phyloP scores from a whole-genome alignment of 2,888 invertebrate genomes.

The Keiferia lycopersicella region DNA sequence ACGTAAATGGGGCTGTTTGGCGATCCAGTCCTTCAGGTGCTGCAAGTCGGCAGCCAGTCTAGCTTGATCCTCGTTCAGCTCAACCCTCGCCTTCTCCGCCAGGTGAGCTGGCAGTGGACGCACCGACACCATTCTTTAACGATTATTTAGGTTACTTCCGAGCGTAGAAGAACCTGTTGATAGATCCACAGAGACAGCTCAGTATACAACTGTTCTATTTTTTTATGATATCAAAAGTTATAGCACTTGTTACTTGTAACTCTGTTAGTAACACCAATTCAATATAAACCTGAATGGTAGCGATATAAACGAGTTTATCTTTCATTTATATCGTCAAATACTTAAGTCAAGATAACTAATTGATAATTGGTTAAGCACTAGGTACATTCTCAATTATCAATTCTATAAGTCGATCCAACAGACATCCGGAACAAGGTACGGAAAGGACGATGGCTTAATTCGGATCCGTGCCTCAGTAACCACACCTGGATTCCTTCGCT shows the following conservation, averaged over 20 bases:
- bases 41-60: slow-evolving; percentile 63
- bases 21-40: slow-evolving; percentile 74
- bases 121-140: slow-evolving; percentile 25
- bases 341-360: slow-evolving; percentile 16
- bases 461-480: too few species aligned
- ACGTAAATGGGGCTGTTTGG: slow-evolving; percentile 73
- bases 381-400: too few species aligned
- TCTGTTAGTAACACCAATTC: neutral
- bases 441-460: too few species aligned
- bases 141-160: neutral
- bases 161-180: too few species aligned
- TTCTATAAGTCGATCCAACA: too few species aligned
- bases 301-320: neutral
- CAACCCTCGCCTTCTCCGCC: slow-evolving; percentile 58
- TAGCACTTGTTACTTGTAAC: too few species aligned
- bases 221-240: too few species aligned
- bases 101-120: slow-evolving; percentile 44
- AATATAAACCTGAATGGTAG: neutral
- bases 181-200: too few species aligned
- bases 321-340: neutral
- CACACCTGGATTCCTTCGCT: too few species aligned
- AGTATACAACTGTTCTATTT: too few species aligned
- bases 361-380: neutral
- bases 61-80: slow-evolving; percentile 74
- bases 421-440: too few species aligned